Percentiles rank a stretch among this genome's conserved stretches.
These are phyloP conservation scores for Lordiphosa stackelbergi DNA, from an alignment of 1,140 invertebrate species.

Conservation along the genomic window DNA sequence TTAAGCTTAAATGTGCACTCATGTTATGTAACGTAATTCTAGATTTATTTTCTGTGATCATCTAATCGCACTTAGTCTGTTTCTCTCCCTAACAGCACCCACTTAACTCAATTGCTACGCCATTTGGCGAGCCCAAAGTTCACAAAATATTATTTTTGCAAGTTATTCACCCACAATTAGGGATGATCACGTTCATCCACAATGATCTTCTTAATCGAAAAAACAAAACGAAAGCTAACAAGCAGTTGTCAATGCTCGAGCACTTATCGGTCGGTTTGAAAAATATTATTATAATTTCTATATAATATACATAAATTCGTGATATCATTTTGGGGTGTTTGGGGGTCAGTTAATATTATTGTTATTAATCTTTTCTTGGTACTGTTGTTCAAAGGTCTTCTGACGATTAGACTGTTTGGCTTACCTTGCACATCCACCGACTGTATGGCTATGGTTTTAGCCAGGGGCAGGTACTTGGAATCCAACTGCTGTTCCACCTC, in stretches of 20 bases:
- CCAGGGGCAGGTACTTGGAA: slow-evolving; percentile 84
- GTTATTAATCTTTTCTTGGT: neutral
- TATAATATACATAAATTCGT: slow-evolving; percentile 26
- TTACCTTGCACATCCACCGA: slow-evolving; percentile 83
- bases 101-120: too few species aligned
- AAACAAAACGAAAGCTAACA: slow-evolving; percentile 24
- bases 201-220: slow-evolving; percentile 48
- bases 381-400: neutral
- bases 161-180: slow-evolving; percentile 64
- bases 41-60: neutral
- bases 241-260: slow-evolving; percentile 35
- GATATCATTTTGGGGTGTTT: slow-evolving; percentile 18
- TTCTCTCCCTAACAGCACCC: too few species aligned
- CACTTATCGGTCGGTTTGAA: slow-evolving; percentile 42
- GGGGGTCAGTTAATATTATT: slow-evolving; percentile 24
- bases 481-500: slow-evolving; percentile 87
- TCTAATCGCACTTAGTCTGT: neutral
- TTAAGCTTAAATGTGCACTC: too few species aligned
- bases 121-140: slow-evolving; percentile 40
- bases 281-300: slow-evolving; percentile 24
- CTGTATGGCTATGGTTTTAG: slow-evolving; percentile 85
- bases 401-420: slow-evolving; percentile 19
- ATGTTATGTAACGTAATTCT: neutral
- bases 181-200: slow-evolving; percentile 36
- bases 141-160: slow-evolving; percentile 38